Base-by-base conservation (phyloP, 2,888 invertebrate genomes). In the Seira ritae region DNA sequence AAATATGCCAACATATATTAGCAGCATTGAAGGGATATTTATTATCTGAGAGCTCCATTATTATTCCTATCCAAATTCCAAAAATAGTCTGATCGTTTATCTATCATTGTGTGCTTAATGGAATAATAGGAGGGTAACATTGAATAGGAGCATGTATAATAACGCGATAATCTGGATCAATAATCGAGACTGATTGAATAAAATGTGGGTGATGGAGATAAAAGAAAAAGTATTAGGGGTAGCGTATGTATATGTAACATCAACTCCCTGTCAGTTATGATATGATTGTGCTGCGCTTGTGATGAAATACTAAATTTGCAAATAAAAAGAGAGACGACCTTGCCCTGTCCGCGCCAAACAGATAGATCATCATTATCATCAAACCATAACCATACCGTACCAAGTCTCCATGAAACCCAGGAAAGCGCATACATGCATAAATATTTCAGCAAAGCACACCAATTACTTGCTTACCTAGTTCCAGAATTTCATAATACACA, bases 171-270 rank as follows among this genome's bases (percentile, higher is more conserved):
- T 74, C 80, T 80, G 66, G 80, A 75, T 80, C 80, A 74, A 80
- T 74, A 73, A 75, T 46, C 76, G 69, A 74, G 71, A 50, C 65
- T 80, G 80, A 80, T 80, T 80, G 75, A 80, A 80, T 80, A 75
- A 80, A 80, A 80, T 75, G 70, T 75, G 70, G 74, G 75, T 80
- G 74, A 80, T 65, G 23, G 15, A 42, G 42, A 42, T 42, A 12
- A 12, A 42, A 42, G 42, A 8, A 42, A 42, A 8, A 6, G 42
- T 42, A 42, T 42, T 12, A 42, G 42, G 42, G n/a, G n/a, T n/a
- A n/a, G n/a, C n/a, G n/a, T n/a, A n/a, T n/a, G n/a, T n/a, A n/a
- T n/a, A n/a, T n/a, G n/a, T n/a, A n/a, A n/a, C n/a, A n/a, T n/a
- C n/a, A n/a, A n/a, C n/a, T n/a, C n/a, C n/a, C n/a, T n/a, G n/a